Base-by-base conservation (phyloP, 2,113 vertebrate genomes). In the Micromys minutus region DNA sequence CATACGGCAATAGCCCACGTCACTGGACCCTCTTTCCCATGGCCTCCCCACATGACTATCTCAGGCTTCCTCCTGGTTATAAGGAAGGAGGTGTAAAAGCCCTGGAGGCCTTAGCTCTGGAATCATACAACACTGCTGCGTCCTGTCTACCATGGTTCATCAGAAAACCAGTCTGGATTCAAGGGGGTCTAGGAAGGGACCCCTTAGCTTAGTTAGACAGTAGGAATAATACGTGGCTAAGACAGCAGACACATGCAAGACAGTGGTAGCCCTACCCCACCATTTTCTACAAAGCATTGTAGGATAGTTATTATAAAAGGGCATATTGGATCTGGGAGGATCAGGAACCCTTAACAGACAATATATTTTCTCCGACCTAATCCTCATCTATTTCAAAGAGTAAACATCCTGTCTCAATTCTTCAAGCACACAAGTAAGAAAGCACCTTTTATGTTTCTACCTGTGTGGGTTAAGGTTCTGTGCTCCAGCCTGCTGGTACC, bases 181-280 rank as follows among this genome's bases (percentile, higher is more conserved):
- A 42, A 36, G 42, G 7, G 8, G 11, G 16, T 19, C 0, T 59
- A 10, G 22, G 42, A 71, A 47, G 12, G n/a, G 63, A 52, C 5
- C 2, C 50, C 36, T 9, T 31, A 7, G 39, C 45, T 5, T 17
- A 9, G 15, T 3, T 5, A 65, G 15, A 50, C 2, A 36, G 39
- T 0, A 0, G 39, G 7, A 1, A 13, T 2, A 3, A 26, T 75
- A 22, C 19, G 22, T 9, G 2, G 5, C 88, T 47, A 21, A n/a
- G 5, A 22, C 3, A 19, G 2, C 1, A 13, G 5, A 0, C 0
- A 11, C 15, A 1, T 0, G 7, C 47, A 36, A 2, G 52, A 3
- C 9, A 10, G 0, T 1, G 31, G 24, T 17, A 22, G 57, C 29
- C n/a, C 5, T 10, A 12, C 0, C 7, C 74, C 21, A 5, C 29